A percentile compares a stretch with the other conserved stretches of the same genome.
Evolutionary conservation across 2,797 vertebrate species (phyloP).

Genomic region (Dendrocincla tyrannina): DNA sequence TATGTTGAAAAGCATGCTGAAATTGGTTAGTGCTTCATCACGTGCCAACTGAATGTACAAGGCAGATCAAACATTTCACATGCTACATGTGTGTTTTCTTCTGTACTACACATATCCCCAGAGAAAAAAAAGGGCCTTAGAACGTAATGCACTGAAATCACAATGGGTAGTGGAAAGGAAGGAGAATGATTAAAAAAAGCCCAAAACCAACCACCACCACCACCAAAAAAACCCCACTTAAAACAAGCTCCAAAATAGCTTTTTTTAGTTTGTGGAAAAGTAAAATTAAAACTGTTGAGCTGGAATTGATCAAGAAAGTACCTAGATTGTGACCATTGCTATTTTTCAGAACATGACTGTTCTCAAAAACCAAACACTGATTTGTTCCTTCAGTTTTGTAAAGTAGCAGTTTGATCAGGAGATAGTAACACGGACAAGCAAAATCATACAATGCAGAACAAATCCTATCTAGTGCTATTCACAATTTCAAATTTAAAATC

Average conservation of each 20-base stretch:
- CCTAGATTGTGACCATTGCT: accelerated
- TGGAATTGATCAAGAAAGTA: background rate
- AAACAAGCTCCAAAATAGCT: background rate
- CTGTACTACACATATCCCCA: background rate
- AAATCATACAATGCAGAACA: background rate
- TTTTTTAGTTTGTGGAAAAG: background rate
- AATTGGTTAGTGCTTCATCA: background rate
- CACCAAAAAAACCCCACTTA: background rate
- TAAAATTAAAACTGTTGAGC: background rate
- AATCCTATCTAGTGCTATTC: background rate
- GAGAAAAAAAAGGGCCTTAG: background rate
- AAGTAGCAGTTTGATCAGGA: background rate
- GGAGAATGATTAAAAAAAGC: accelerated
- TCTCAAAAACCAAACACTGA: background rate
- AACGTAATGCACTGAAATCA: background rate
- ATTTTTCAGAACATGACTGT: background rate
- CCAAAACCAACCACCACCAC: no score
- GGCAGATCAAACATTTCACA: background rate
- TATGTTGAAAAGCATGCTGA: background rate
- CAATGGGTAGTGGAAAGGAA: background rate
- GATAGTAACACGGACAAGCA: background rate
- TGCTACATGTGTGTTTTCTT: background rate
- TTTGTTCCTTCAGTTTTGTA: background rate
- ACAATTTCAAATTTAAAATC: background rate
- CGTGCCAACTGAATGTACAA: background rate